Evolutionary conservation across 2,113 vertebrate species (phyloP), one percentile per base, ranked within the genome.

Genomic region (Oenanthe oenanthe): DNA sequence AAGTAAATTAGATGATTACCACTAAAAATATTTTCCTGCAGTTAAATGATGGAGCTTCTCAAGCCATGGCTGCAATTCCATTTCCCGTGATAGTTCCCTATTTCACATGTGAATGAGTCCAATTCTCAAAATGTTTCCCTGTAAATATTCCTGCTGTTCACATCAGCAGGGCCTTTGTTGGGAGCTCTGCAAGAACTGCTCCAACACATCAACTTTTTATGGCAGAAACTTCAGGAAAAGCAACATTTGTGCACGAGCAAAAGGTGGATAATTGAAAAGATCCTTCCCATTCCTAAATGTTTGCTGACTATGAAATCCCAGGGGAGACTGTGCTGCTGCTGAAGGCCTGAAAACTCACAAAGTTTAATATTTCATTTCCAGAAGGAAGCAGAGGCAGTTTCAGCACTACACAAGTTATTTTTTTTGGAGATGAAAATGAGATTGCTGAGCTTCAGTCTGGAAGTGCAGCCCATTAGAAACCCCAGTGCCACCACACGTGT

Each of bases 61-160:
- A 19, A 88, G 79, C 20, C 29, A 3, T 0, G 3, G 38, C 75
- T 40, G 73, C 73, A 7, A 31, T 85, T 72, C 78, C 70, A 40
- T 81, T 81, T 72, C 80, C 71, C 10, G 6, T 53, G 84, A 38
- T 66, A 6, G 54, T 12, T 90, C 45, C 82, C 71, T 45, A 93
- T 93, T 96, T 92, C 96, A 96, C 93, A 91, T 84, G 53, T 76
- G 91, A 92, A 43, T 53, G 81, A 85, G 66, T 79, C 85, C 90
- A 85, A 92, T 78, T 58, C 83, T 63, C 74, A 32, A 2, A 90
- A 38, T 17, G 76, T 78, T 83, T 62, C 60, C 89, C 80, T 57
- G 60, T n/a, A 85, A 88, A 82, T 70, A 56, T 63, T 28, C 57
- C 77, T 61, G 85, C 78, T 54, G 22, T 12, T 85, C 42, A 2